These are phyloP conservation scores for Rhinichthys klamathensis DNA, from an alignment of 2,113 vertebrate species.

Conservation along the genomic window DNA sequence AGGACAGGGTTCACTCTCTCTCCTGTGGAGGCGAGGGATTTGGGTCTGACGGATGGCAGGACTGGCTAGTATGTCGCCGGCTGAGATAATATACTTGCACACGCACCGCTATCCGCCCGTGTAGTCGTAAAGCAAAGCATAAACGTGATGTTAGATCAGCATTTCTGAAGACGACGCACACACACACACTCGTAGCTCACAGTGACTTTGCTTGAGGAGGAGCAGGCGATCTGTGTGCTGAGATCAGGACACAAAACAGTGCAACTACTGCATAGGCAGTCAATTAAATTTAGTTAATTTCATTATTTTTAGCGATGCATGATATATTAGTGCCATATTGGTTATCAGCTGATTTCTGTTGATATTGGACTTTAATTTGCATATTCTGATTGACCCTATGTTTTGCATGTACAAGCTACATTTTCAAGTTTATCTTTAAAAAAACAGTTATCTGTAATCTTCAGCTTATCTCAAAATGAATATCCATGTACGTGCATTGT, in stretches of 20 bases:
- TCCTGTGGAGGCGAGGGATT: conserved; percentile 48
- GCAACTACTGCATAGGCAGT: neutral
- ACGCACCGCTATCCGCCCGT: neutral
- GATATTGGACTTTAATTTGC: neutral
- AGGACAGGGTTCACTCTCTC: conserved; percentile 31
- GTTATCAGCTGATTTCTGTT: neutral
- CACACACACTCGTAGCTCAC: conserved; percentile 6
- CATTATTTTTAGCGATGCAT: neutral
- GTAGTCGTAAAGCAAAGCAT: neutral
- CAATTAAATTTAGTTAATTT: neutral
- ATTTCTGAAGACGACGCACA: neutral
- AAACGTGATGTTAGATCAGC: conserved; percentile 22
- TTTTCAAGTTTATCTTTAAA: no score
- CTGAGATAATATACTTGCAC: neutral
- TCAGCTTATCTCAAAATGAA: no score
- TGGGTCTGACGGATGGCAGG: conserved; percentile 24
- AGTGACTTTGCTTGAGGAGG: conserved; percentile 24
- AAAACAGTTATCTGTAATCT: no score
- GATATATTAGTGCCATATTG: neutral
- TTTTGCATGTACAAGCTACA: no score
- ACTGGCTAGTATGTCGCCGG: no score
- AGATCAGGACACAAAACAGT: neutral
- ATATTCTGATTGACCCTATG: neutral
- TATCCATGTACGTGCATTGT: no score
- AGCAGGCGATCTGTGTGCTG: conserved; percentile 26